Evolutionary conservation across 2,113 vertebrate genomes (phyloP), one percentile per base, ranked within the genome.

Genomic region (Oreochromis spilurus): DNA sequence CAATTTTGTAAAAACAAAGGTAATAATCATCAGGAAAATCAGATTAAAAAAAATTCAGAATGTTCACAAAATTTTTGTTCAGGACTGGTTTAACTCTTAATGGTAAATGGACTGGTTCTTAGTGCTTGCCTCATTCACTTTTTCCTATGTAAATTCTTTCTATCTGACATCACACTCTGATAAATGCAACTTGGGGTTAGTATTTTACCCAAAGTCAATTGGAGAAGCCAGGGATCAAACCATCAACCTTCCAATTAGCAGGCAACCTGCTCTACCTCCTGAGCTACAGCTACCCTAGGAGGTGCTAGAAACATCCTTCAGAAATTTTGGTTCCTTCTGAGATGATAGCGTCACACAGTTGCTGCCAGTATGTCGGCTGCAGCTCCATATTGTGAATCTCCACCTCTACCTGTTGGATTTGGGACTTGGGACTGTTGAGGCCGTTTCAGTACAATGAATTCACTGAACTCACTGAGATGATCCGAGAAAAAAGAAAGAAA

Each of bases 221-320:
- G 31, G 31, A 31, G 31, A 31, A 31, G 31, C 31, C 31, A 31
- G 6, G 31, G 31, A 31, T 31, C 31, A 31, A 31, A 31, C 31
- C 31, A 31, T 2, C 31, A 31, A 31, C 31, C 31, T 31, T 31
- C 31, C 31, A 31, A 31, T 31, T 31, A 31, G 31, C 58, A 62
- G 58, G 29, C 1, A 34, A 1, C 29, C 58, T 34, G 29, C 58
- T 62, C 58, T 62, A 34, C 58, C 31, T 62, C 29, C 9, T 62
- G 29, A 62, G 9, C 58, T 34, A 19, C 9, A 62, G 29, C 58
- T 34, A 62, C 29, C 16, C 58, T 34, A 0, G 29, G 29, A 1
- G 5, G 29, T 62, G 29, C 58, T 57, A 57, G 24, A 57, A 57
- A 57, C 24, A 57, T 57, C 24, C 24, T 62, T 62, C 16, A 62